phyloP scores from a whole-genome alignment of 2,888 invertebrate genomes.

The Argyresthia goedartella region DNA sequence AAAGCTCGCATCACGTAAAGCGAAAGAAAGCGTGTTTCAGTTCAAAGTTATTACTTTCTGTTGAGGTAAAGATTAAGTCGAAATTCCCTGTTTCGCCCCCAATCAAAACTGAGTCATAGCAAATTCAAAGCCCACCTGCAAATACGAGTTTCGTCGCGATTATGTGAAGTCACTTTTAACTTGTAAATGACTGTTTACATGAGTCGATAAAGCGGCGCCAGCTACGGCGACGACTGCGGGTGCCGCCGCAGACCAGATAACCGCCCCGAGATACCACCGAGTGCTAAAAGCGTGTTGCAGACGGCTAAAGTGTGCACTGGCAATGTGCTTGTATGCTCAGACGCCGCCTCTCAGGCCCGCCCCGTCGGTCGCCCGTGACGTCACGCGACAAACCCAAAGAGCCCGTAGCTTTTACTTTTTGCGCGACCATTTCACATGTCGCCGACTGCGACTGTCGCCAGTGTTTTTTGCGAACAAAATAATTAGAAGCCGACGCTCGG shows the following conservation, averaged over 20 bases:
- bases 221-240: constrained; percentile 14
- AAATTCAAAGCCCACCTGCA: constrained; percentile 42
- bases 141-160: constrained; percentile 35
- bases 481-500: constrained; percentile 46
- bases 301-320: constrained; percentile 41
- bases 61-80: no score
- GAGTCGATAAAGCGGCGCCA: constrained; percentile 63
- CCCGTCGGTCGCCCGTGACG: constrained; percentile 62
- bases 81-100: no score
- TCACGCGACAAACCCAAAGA: constrained; percentile 44
- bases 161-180: constrained; percentile 47
- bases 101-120: no score
- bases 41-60: no score
- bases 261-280: constrained; percentile 36
- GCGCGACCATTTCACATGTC: constrained; percentile 38
- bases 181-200: constrained; percentile 58
- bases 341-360: constrained; percentile 67
- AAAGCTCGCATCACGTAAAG: no score
- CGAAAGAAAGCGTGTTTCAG: no score
- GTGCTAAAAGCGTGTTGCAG: constrained; percentile 61
- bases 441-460: constrained; percentile 65
- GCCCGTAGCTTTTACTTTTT: constrained; percentile 44
- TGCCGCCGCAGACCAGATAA: constrained; percentile 29
- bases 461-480: constrained; percentile 51
- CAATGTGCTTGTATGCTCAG: constrained; percentile 29